Evolutionary conservation across 2,113 vertebrate species (phyloP).

Genomic region (Butastur rufipennis): DNA sequence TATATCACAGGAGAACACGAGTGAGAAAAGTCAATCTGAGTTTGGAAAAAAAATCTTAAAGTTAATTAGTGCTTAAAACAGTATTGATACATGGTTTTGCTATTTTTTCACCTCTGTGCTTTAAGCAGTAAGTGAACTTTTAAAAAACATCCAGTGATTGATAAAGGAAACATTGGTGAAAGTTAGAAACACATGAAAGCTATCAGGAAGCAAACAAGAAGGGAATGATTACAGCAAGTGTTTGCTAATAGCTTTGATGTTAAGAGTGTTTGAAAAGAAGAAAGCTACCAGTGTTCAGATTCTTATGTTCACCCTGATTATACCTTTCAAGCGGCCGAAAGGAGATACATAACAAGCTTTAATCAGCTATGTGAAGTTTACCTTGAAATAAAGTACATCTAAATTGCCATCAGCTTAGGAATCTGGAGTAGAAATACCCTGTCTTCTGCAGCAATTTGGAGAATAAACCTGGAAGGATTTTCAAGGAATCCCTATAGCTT

Average conservation of each 20-base stretch:
- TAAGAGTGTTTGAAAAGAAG: background rate
- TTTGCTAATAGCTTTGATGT: background rate
- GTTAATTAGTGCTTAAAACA: background rate
- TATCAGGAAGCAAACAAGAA: background rate
- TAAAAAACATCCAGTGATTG: background rate
- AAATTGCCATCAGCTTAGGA: background rate
- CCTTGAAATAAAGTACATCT: background rate
- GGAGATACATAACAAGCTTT: background rate
- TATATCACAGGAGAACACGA: background rate
- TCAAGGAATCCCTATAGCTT: background rate
- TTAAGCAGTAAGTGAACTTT: background rate
- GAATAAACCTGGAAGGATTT: background rate
- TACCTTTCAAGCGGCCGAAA: background rate
- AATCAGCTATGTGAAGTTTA: slow-evolving; percentile 30
- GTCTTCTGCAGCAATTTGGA: background rate
- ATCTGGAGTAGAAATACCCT: background rate
- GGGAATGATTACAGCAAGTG: background rate
- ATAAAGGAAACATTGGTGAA: background rate
- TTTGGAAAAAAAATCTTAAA: background rate
- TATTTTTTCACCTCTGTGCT: background rate
- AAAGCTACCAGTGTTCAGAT: background rate
- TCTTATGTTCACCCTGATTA: background rate
- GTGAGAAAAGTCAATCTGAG: background rate
- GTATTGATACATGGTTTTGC: fast-evolving
- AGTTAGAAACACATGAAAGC: background rate